Conservation (phyloP, 2,113 vertebrate genomes). For the Salvelinus alpinus region DNA sequence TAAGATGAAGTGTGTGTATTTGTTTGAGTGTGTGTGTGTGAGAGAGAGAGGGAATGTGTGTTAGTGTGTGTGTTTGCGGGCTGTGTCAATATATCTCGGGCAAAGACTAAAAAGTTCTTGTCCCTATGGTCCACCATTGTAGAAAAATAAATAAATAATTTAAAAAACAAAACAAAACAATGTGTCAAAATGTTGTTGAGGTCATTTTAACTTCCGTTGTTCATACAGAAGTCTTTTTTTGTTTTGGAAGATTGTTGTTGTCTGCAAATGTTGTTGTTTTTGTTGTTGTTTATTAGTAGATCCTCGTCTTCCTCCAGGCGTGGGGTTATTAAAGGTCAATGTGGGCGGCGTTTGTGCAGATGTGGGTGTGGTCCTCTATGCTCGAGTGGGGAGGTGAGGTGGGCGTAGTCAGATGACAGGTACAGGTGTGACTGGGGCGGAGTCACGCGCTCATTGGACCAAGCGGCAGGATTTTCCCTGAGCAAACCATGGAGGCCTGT, state of each 20-base stretch:
- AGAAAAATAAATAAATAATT: constrained; percentile 75
- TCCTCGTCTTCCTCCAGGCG: neutral
- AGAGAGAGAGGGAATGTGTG: too few species aligned
- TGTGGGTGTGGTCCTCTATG: constrained; percentile 22
- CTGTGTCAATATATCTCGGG: constrained; percentile 13
- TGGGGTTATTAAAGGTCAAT: constrained; percentile 1
- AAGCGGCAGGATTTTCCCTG: constrained; percentile 58
- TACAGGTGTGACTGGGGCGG: constrained; percentile 15
- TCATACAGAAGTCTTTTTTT: constrained; percentile 19
- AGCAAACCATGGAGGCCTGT: constrained; percentile 63
- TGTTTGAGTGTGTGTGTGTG: constrained; percentile 6
- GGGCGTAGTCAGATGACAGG: constrained; percentile 24
- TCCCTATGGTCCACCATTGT: constrained; percentile 35
- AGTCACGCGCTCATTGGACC: constrained; percentile 31
- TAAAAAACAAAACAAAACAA: constrained; percentile 38
- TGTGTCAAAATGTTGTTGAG: constrained; percentile 12
- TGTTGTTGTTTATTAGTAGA: neutral
- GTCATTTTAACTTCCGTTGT: constrained; percentile 7
- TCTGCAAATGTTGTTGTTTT: neutral
- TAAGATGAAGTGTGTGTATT: neutral
- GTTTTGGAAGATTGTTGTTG: neutral
- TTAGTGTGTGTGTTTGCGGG: neutral
- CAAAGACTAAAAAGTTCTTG: constrained; percentile 29
- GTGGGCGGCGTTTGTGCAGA: constrained; percentile 9
- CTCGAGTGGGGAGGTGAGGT: constrained; percentile 13